phyloP scores from a whole-genome alignment of 2,888 invertebrate species.

The Spilarctia lutea region DNA sequence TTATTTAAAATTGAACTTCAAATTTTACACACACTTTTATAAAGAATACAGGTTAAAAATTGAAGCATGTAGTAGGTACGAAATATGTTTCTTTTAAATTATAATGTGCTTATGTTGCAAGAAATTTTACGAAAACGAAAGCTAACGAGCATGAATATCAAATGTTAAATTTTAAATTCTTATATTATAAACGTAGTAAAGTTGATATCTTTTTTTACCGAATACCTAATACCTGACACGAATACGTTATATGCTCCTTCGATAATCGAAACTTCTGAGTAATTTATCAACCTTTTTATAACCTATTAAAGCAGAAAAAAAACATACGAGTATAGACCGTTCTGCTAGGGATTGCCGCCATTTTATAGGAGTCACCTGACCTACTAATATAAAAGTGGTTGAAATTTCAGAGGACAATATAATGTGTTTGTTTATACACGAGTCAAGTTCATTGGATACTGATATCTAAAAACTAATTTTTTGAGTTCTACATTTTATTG shows the following conservation, averaged over 20 bases:
- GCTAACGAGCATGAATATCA: constrained; percentile 8
- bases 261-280: neutral
- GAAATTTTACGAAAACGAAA: constrained; percentile 5
- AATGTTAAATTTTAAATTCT: neutral
- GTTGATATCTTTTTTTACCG: neutral
- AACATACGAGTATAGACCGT: neutral
- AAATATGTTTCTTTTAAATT: constrained; percentile 5
- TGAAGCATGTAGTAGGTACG: neutral
- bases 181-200: neutral
- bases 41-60: neutral
- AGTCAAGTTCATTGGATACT: neutral
- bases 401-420: neutral
- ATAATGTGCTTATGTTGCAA: neutral
- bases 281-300: neutral
- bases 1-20: too few species aligned
- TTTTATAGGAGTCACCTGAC: neutral
- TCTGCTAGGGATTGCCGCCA: neutral
- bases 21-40: too few species aligned
- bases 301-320: neutral
- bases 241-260: neutral
- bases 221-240: neutral
- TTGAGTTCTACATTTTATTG: too few species aligned
- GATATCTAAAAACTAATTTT: too few species aligned
- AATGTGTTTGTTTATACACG: neutral
- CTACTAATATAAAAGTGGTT: neutral